These are phyloP conservation scores for Cydia splendana DNA, from an alignment of 1,140 invertebrate species.

Conservation along the genomic window DNA sequence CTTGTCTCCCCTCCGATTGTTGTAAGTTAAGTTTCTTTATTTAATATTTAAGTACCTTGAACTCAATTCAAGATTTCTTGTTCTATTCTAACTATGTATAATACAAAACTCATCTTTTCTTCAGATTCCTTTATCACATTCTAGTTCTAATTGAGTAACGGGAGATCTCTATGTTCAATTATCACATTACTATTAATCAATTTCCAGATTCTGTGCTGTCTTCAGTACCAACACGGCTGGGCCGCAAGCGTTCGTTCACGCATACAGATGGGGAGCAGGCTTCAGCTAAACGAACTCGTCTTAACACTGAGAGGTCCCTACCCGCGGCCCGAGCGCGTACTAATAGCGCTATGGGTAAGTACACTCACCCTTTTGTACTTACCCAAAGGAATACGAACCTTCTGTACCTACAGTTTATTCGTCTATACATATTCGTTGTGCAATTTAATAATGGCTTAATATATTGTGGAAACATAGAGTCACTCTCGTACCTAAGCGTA, in stretches of 20 bases:
- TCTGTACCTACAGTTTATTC: neutral
- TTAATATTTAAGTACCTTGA: neutral
- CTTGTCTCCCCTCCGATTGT: neutral
- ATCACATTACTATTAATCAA: conserved; percentile 24
- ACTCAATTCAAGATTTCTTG: neutral
- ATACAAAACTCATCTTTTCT: too few species aligned
- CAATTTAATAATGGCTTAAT: too few species aligned
- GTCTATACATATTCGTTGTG: neutral
- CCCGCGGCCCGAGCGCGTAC: conserved; percentile 52
- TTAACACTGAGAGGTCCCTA: conserved; percentile 36
- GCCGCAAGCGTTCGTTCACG: conserved; percentile 67
- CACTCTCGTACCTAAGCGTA: too few species aligned
- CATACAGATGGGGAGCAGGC: conserved; percentile 47
- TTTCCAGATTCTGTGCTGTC: neutral
- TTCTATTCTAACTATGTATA: neutral
- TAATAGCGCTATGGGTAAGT: conserved; percentile 54
- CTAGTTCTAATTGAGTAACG: too few species aligned
- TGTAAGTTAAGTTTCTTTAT: neutral
- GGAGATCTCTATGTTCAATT: conserved; percentile 9
- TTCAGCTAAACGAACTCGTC: conserved; percentile 52
- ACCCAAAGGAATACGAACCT: neutral
- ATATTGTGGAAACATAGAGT: too few species aligned
- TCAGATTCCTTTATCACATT: too few species aligned
- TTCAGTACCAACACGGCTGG: conserved; percentile 36
- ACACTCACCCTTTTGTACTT: neutral